Evolutionary conservation across 1,140 invertebrate genomes (phyloP), one percentile per base, ranked within the genome.

Genomic region (Eupeodes corollae): DNA sequence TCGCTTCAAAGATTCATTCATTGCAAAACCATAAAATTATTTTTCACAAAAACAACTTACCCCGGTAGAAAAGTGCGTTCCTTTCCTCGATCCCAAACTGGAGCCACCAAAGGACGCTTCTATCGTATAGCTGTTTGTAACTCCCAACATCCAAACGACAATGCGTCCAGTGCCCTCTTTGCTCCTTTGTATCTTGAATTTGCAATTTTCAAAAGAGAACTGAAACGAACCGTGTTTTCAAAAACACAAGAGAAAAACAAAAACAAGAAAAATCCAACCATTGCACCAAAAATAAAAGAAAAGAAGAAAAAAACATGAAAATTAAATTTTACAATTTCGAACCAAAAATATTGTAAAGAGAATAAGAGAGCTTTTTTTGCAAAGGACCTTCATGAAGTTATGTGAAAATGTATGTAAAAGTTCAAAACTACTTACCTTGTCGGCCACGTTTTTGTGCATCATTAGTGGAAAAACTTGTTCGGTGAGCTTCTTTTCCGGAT

Each of bases 151-250:
- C 89, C 90, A 95, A 55, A 93, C 84, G 0, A 94, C 90, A 12
- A 95, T 85, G 46, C 92, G 71, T 6, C 90, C 91, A 10, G 91
- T 95, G 1, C 91, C 91, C 72, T 95, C 91, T 72, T 94, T 94
- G 51, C 81, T 84, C 45, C 87, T 83, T 65, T 95, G 90, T 46
- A 95, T 82, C 58, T 87, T 82, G 67, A 95, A 95, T 72, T 92
- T 93, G 68, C 91, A 95, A 59, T 82, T 86, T 70, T 92, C 87
- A 68, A 91, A 95, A 8, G 84, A 89, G 71, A 95, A 95, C 90
- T 91, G 59, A 32, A 78, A 77, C 52, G 47, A 41, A 52, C 39
- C 41, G 21, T 26, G 21, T 32, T 33, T n/a, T 30, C 34, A 19
- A 51, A 55, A 47, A 45, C 5, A 6, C 31, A 50, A 50, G 39